phyloP scores from a whole-genome alignment of 2,888 invertebrate genomes.

The Pachydiplax longipennis region DNA sequence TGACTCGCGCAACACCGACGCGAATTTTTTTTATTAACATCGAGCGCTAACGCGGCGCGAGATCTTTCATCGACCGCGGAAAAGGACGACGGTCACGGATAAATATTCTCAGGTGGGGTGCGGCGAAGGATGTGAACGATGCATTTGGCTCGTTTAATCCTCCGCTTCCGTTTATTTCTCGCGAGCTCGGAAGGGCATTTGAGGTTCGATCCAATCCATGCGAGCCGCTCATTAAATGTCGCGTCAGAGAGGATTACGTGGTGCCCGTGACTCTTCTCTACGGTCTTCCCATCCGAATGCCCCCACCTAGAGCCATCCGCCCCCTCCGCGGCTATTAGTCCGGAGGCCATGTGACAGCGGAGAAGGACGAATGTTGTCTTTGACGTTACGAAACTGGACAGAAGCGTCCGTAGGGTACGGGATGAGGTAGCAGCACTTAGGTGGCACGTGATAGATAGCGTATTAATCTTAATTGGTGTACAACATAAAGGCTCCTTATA shows the following conservation, averaged over 20 bases:
- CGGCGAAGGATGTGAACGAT: too few species aligned
- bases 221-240: background rate
- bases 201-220: background rate
- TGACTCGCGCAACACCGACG: too few species aligned
- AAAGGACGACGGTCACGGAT: too few species aligned
- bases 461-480: background rate
- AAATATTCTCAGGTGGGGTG: too few species aligned
- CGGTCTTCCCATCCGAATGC: slow-evolving; percentile 1
- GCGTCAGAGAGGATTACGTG: slow-evolving; percentile 20
- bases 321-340: background rate
- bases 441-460: background rate
- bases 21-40: background rate
- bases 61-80: background rate
- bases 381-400: slow-evolving; percentile 24
- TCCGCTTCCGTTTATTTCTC: too few species aligned
- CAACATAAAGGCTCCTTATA: background rate
- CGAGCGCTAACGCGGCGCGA: background rate
- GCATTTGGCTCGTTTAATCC: too few species aligned
- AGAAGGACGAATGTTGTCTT: slow-evolving; percentile 1
- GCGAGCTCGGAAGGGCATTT: too few species aligned
- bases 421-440: background rate
- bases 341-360: background rate
- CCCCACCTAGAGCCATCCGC: background rate
- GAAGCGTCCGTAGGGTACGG: background rate
- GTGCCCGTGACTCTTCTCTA: slow-evolving; percentile 24